phyloP scores from a whole-genome alignment of 2,113 vertebrate genomes.

The Cisticola juncidis region DNA sequence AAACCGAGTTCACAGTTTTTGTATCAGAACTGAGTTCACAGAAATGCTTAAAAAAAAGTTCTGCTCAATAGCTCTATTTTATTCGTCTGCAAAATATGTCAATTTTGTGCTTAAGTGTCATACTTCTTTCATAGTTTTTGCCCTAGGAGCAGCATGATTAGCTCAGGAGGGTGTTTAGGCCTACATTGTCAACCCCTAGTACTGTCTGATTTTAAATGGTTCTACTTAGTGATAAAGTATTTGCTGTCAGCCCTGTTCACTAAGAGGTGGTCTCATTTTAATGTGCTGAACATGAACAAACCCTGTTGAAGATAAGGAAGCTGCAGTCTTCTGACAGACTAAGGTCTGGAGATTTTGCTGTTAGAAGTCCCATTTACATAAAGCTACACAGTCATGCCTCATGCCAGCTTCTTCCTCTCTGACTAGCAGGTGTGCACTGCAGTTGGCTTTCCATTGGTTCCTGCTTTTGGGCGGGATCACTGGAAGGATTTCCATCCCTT shows the following conservation, averaged over 20 bases:
- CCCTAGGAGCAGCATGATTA: neutral
- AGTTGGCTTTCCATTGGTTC: neutral
- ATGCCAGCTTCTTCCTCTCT: neutral
- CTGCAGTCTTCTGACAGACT: neutral
- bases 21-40: neutral
- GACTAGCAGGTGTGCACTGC: neutral
- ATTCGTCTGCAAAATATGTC: neutral
- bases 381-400: neutral
- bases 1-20: too few species aligned
- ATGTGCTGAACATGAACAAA: neutral
- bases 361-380: neutral
- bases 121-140: neutral
- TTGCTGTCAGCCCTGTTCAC: neutral
- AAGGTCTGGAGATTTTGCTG: neutral
- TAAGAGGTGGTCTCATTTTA: neutral
- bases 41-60: neutral
- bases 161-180: neutral
- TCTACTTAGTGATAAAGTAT: neutral
- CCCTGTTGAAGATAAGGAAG: neutral
- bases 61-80: neutral
- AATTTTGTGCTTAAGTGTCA: neutral
- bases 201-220: neutral
- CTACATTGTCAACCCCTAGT: neutral
- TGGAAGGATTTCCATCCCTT: neutral
- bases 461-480: neutral